phyloP scores from a whole-genome alignment of 1,140 invertebrate genomes.

The Plutomurus gul region DNA sequence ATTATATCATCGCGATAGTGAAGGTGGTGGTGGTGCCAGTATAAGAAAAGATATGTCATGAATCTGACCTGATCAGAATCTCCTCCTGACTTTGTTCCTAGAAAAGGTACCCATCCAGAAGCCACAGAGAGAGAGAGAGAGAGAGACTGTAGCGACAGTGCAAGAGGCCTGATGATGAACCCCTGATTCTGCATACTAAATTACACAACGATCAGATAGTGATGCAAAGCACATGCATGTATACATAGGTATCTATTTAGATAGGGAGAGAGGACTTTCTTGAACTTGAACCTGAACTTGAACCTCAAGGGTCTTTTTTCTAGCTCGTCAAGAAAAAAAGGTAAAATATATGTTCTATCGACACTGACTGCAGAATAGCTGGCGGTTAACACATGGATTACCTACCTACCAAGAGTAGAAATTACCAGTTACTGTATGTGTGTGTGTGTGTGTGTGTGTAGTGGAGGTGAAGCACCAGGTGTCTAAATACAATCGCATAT shows the following conservation, averaged over 20 bases:
- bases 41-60: too few relatives aligned
- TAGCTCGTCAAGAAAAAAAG: neutral
- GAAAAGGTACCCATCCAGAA: neutral
- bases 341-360: conserved; percentile 12
- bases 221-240: neutral
- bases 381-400: neutral
- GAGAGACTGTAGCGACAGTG: neutral
- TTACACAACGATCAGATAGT: neutral
- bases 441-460: too few relatives aligned
- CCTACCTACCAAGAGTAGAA: neutral
- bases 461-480: conserved; percentile 6
- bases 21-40: too few relatives aligned
- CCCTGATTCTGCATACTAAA: conserved; percentile 3
- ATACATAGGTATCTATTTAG: neutral
- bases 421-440: too few relatives aligned
- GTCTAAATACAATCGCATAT: conserved; percentile 6
- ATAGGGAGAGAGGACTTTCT: neutral
- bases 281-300: conserved; percentile 42
- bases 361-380: conserved; percentile 23
- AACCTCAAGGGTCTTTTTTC: conserved; percentile 20
- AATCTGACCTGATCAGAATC: neutral
- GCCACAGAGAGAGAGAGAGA: neutral
- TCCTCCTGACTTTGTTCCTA: neutral
- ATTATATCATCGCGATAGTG: too few relatives aligned
- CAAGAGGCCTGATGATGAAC: conserved; percentile 1